Evolutionary conservation across 2,113 vertebrate genomes (phyloP).

Genomic region (Tetrax tetrax): DNA sequence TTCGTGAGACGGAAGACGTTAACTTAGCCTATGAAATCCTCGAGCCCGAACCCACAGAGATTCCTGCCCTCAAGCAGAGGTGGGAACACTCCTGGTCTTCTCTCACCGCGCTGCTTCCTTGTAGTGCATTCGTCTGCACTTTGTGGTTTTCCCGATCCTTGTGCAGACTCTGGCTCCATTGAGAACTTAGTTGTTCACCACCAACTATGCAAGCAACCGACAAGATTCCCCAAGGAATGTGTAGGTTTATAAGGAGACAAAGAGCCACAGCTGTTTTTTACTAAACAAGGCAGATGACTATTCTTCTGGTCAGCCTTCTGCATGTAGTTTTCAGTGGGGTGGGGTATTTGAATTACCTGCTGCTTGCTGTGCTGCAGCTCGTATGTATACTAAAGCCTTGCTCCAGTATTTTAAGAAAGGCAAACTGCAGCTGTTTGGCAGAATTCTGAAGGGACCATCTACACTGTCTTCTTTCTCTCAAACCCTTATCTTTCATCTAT

Average conservation of each 20-base stretch:
- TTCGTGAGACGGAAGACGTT: slow-evolving; percentile 93
- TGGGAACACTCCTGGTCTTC: slow-evolving; percentile 11
- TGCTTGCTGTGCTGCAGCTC: background rate
- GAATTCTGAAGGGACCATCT: background rate
- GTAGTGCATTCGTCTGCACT: fast-evolving
- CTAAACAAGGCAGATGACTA: background rate
- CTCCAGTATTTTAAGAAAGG: background rate
- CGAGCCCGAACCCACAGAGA: slow-evolving; percentile 94
- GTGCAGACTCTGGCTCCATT: background rate
- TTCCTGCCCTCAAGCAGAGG: slow-evolving; percentile 95
- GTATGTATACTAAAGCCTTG: background rate
- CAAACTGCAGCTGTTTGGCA: background rate
- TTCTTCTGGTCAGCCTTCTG: background rate
- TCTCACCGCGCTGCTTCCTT: background rate
- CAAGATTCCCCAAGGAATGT: background rate
- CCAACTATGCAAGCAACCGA: background rate
- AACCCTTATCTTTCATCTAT: background rate
- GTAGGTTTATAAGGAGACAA: background rate
- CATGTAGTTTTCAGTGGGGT: background rate
- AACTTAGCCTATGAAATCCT: slow-evolving; percentile 93
- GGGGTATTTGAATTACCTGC: background rate
- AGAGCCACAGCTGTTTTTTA: background rate
- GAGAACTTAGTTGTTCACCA: background rate
- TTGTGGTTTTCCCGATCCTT: background rate
- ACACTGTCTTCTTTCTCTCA: background rate